Base-by-base conservation (phyloP, 2,888 invertebrate genomes). In the Chouioia cunea region DNA sequence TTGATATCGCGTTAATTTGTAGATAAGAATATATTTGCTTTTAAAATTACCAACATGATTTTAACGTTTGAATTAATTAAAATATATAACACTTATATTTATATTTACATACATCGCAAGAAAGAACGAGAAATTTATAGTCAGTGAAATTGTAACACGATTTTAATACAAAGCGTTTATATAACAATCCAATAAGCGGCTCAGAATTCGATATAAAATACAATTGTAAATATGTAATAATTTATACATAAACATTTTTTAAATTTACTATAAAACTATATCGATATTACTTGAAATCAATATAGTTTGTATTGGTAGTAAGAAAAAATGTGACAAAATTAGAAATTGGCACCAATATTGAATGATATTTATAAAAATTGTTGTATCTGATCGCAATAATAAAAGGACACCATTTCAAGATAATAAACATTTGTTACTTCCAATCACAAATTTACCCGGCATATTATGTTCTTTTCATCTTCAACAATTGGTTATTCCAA, bases 161-260 rank as follows among this genome's bases (percentile, higher is more conserved):
- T 59, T 27, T 52, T 16, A 56, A 64, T 46, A 46, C 16, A 16
- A 10, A 58, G 44, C 16, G 46, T 22, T 12, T 18, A 2, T 14
- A 46, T 14, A 54, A 27, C n/a, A 56, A 16, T 16, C n/a, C 57
- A 65, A 20, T 48, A 65, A 69, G 50, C 44, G 52, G 65, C 62
- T 68, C 62, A 15, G 48, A 58, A 64, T 73, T 63, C 60, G 27
- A 70, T 64, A 67, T 53, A 70, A 59, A 16, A 59, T 64, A 63
- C 62, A 62, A 60, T 57, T 73, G 73, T 73, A 73, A 67, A 73
- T 70, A 73, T 36, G 53, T 48, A 67, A 43, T 52, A 60, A 73
- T 73, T 73, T 73, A 62, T 73, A 73, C 63, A 62, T 12, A 60
- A 15, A 58, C 63, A 62, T 66, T 64, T 73, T 71, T 73, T 59